Evolutionary conservation across 1,140 invertebrate genomes (phyloP), one percentile per base, ranked within the genome.

Genomic region (Hyphantria cunea): DNA sequence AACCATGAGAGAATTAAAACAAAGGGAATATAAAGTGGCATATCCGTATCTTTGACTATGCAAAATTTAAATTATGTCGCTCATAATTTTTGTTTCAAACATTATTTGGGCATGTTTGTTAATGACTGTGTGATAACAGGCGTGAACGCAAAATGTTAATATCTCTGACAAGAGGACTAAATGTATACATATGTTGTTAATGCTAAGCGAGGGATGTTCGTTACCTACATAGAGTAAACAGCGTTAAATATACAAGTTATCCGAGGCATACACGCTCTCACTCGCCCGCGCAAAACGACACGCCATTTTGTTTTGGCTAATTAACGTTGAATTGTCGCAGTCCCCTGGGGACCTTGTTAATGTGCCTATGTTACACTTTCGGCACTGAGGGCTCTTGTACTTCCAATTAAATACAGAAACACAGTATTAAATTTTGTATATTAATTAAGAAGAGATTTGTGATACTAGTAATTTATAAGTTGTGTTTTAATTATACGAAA

Each of bases 271-370:
- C 58, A 42, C 48, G 49, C 51, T 41, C 25, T 37, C 56, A 13
- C 44, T 32, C 17, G 34, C 48, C 10, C 49, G 58, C 37, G 33
- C 51, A 15, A 48, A 47, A 47, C 33, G 33, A 32, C 34, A 48
- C 52, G 39, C 45, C 47, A 64, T 64, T 64, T 55, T 56, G 61
- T 64, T 64, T 64, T 54, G 45, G 45, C 52, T 64, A 64, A 64
- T 64, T 64, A 64, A 55, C 53, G 52, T 51, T 44, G 53, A 39
- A 56, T 64, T 55, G 61, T 55, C 45, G 39, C 53, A 64, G 34
- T 32, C 31, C 52, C 47, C 39, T 25, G 6, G 61, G 51, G 53
- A 42, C 45, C 61, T 64, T 41, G 60, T 63, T 55, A 64, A 60
- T 50, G 45, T 59, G 39, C 45, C 32, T 37, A 45, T 32, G 42